Base-by-base conservation (phyloP, 1,140 invertebrate genomes). In the Sycophila sp. region DNA sequence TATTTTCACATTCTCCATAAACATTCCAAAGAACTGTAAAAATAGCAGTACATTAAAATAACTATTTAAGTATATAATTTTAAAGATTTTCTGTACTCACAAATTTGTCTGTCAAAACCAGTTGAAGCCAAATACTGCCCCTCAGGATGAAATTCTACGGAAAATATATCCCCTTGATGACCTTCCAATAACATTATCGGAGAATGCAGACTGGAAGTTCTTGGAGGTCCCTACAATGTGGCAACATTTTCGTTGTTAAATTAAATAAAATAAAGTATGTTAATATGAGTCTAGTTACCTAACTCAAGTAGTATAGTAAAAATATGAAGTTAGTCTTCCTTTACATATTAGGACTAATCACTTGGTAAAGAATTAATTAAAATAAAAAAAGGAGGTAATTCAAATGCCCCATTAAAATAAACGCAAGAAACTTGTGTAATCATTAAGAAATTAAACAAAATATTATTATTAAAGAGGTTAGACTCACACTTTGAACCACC, bases 101-200 rank as follows among this genome's bases (percentile, higher is more conserved):
- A 96, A 73, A 99, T 97, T 87, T 96, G 92, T 82, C 97, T 88
- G 82, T 99, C 98, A 85, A 96, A 98, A n/a, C 98, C 98, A 36
- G 94, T 93, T 0, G 97, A 97, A 8, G 96, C 96, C 22, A 99
- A 84, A 81, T 97, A 92, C 75, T 95, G 92, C 24, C 98, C 98
- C 83, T 99, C 96, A 1, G 97, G 97, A 85, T 98, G 96, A 86
- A 99, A 99, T 86, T 96, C 94, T 5, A 92, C 88, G 22, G 92
- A 91, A 83, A 96, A 99, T 73, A 99, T 94, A 82, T 99, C 98
- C 34, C 96, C 97, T 82, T 97, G 93, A 85, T 99, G 98, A 0
- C 98, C 98, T 82, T 97, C 94, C 26, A 99, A 84, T 15, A 98
- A 88, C 97, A 99, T 99, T 68, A 99, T 99, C 2, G 98, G 97